Evolutionary conservation across 2,797 vertebrate species (phyloP), one percentile per base, ranked within the genome.

Genomic region (Lacerta agilis): DNA sequence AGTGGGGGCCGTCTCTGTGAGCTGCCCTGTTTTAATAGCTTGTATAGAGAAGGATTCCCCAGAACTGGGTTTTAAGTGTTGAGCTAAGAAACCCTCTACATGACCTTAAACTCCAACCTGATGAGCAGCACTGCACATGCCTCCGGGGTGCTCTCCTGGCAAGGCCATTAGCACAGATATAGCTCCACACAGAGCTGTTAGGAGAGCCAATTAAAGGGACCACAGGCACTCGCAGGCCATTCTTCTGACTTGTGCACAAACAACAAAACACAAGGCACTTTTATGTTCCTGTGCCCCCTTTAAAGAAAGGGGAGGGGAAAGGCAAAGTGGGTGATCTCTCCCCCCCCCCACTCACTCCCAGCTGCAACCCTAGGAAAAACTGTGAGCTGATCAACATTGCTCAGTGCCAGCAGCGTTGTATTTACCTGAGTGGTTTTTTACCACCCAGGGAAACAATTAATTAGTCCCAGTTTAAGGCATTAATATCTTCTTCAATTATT

Each of bases 191-290:
- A 81, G 83, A 81, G n/a, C 71, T 67, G 58, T 85, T 81, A 81
- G 58, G 25, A 85, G 61, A 85, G 83, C 78, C 83, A 89, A 85
- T 81, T 89, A 89, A 89, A 81, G 27, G 83, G 87, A 17, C 77
- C 33, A 18, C 71, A 76, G 45, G 33, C 58, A 79, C 77, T 80
- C 73, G 36, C 45, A 80, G 73, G 58, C 55, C 29, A 5, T 87
- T 87, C 78, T 87, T 87, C 78, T 55, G 20, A 69, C 45, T 6
- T 15, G 10, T 64, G 1, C 20, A 83, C 73, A 78, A 33, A 71
- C 80, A 81, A 58, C n/a, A 67, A 79, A 87, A 69, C 20, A 79
- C 25, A 83, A 3, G 38, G 66, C 72, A 81, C 20, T 66, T 81
- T 76, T 76, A 85, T 18, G 5, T 89, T 81, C 69, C 71, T 38